These are phyloP conservation scores for Mystacides longicornis DNA, from an alignment of 2,888 invertebrate species.

Conservation along the genomic window DNA sequence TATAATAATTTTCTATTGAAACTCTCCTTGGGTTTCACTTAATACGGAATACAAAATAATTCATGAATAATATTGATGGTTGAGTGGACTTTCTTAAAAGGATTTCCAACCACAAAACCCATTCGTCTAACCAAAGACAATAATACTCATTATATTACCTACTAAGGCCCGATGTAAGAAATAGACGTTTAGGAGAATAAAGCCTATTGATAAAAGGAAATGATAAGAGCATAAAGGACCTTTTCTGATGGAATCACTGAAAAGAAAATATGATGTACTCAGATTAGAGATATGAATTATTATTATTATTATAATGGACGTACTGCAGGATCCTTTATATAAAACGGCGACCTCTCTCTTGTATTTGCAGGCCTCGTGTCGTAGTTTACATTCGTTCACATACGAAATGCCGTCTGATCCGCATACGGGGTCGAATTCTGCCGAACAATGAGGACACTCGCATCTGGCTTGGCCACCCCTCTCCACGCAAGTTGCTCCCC, in stretches of 20 bases:
- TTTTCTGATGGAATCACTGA: not conserved
- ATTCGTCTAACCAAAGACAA: too few species aligned
- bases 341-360: constrained; percentile 66
- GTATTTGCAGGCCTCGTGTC: constrained; percentile 70
- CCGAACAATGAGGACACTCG: constrained; percentile 76
- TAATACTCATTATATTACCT: not conserved
- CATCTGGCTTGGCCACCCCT: constrained; percentile 64
- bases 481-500: constrained; percentile 68
- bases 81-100: not conserved
- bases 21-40: too few species aligned
- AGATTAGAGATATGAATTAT: not conserved
- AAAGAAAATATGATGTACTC: not conserved
- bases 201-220: not conserved
- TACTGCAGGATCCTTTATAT: constrained; percentile 80
- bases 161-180: too few species aligned
- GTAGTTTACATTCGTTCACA: constrained; percentile 76
- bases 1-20: too few species aligned
- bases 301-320: constrained; percentile 43
- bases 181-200: too few species aligned
- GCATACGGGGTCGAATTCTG: constrained; percentile 79
- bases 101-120: not conserved
- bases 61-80: too few species aligned
- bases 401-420: constrained; percentile 77
- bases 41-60: too few species aligned
- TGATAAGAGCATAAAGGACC: too few species aligned